phyloP scores from a whole-genome alignment of 2,888 invertebrate species.

The Hydraecia micacea region DNA sequence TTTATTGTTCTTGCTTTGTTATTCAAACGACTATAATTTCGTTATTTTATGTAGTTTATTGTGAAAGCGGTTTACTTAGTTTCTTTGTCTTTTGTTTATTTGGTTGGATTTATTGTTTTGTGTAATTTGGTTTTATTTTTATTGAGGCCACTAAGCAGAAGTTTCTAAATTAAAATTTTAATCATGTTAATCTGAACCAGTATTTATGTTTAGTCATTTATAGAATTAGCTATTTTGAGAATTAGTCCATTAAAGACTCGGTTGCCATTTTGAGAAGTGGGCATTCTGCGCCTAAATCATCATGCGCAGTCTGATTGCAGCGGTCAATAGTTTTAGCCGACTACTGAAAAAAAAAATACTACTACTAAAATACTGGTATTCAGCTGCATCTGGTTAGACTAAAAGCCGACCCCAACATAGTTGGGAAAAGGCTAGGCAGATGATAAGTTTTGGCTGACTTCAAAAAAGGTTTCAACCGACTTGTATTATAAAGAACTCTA shows the following conservation, averaged over 20 bases:
- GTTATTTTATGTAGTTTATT: conserved; percentile 57
- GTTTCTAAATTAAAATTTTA: conserved; percentile 20
- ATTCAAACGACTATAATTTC: conserved; percentile 54
- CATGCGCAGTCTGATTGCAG: neutral
- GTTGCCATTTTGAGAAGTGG: no score
- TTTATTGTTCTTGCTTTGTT: conserved; percentile 76
- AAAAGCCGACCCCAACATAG: no score
- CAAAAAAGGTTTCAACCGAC: neutral
- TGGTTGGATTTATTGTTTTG: conserved; percentile 41
- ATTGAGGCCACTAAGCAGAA: conserved; percentile 23
- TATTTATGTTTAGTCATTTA: neutral
- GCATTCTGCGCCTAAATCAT: neutral
- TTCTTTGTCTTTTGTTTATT: conserved; percentile 52
- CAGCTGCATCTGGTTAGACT: no score
- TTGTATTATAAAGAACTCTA: neutral
- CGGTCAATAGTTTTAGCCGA: neutral
- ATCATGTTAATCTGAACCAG: conserved; percentile 4
- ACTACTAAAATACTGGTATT: no score
- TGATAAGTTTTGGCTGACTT: neutral
- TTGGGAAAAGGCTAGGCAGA: no score
- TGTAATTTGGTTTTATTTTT: conserved; percentile 45
- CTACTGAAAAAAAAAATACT: no score
- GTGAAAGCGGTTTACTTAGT: conserved; percentile 37
- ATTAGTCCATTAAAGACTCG: no score
- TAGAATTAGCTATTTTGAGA: no score